phyloP scores from a whole-genome alignment of 2,888 invertebrate genomes.

The Phalera bucephala region DNA sequence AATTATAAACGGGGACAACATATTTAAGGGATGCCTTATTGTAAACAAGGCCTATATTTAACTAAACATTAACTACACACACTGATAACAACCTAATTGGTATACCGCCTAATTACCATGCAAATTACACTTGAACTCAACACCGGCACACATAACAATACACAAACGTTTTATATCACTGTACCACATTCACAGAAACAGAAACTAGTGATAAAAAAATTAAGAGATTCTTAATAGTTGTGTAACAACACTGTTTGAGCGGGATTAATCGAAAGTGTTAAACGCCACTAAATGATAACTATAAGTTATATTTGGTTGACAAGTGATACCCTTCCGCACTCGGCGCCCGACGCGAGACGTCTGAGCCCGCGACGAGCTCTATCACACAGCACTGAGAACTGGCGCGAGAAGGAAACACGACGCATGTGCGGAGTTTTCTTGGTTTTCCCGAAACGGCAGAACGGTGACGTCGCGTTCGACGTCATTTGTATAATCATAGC shows the following conservation, averaged over 20 bases:
- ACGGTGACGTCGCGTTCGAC: slow-evolving; percentile 45
- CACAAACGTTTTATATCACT: slow-evolving; percentile 19
- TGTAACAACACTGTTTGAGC: slow-evolving; percentile 12
- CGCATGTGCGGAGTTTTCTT: slow-evolving; percentile 72
- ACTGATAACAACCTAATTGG: slow-evolving; percentile 43
- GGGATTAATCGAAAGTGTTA: slow-evolving; percentile 15
- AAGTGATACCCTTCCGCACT: slow-evolving; percentile 58
- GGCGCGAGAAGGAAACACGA: slow-evolving; percentile 60
- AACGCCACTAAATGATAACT: slow-evolving; percentile 23
- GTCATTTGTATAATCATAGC: too few relatives aligned
- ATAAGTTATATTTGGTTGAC: slow-evolving; percentile 20
- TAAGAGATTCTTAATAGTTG: not conserved
- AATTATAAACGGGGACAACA: slow-evolving; percentile 1
- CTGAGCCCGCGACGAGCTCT: slow-evolving; percentile 44
- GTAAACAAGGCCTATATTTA: slow-evolving; percentile 14
- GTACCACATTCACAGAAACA: slow-evolving; percentile 11
- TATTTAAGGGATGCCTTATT: not conserved
- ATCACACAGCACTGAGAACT: slow-evolving; percentile 43
- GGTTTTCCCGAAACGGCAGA: slow-evolving; percentile 57
- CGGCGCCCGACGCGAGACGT: slow-evolving; percentile 61
- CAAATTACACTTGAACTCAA: slow-evolving; percentile 46
- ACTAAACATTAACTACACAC: slow-evolving; percentile 65
- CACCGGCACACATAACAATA: slow-evolving; percentile 32
- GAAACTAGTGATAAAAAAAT: too few relatives aligned
- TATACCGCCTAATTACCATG: slow-evolving; percentile 54